Evolutionary conservation across 1,140 invertebrate species (phyloP).

Genomic region (Drosophila busckii): DNA sequence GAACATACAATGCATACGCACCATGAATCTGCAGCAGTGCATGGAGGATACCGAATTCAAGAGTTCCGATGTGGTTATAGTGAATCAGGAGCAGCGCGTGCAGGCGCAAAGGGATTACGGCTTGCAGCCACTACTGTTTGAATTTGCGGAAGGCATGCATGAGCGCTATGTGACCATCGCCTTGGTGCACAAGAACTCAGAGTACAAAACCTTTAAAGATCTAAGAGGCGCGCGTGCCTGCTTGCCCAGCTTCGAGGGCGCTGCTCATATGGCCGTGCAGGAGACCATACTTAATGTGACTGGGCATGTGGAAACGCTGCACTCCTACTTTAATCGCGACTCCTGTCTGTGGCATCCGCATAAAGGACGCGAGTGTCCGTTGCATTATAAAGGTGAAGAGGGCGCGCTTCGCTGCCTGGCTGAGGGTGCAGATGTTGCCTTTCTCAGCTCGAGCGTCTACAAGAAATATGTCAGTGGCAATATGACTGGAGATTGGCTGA

Average conservation of each 20-base stretch:
- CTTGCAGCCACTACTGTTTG: slow-evolving; percentile 84
- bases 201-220: slow-evolving; percentile 82
- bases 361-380: slow-evolving; percentile 48
- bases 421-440: slow-evolving; percentile 91
- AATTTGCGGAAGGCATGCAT: slow-evolving; percentile 82
- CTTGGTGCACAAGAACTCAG: slow-evolving; percentile 83
- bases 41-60: slow-evolving; percentile 82
- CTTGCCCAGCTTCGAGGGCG: slow-evolving; percentile 84
- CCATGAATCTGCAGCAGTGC: slow-evolving; percentile 81
- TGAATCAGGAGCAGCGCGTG: slow-evolving; percentile 82
- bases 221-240: slow-evolving; percentile 85
- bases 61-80: slow-evolving; percentile 84
- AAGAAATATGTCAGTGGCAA: slow-evolving; percentile 82
- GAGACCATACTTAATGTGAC: slow-evolving; percentile 81
- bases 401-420: slow-evolving; percentile 89
- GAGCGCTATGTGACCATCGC: slow-evolving; percentile 85
- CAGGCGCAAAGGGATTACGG: slow-evolving; percentile 81
- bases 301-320: slow-evolving; percentile 56
- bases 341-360: slow-evolving; percentile 82
- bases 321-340: slow-evolving; percentile 82
- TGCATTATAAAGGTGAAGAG: slow-evolving; percentile 80
- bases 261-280: slow-evolving; percentile 83
- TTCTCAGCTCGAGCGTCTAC: slow-evolving; percentile 86
- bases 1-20: slow-evolving; percentile 84
- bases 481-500: slow-evolving; percentile 53